Base-by-base conservation (phyloP, 2,113 vertebrate species). In the Eptatretus burgeri region DNA sequence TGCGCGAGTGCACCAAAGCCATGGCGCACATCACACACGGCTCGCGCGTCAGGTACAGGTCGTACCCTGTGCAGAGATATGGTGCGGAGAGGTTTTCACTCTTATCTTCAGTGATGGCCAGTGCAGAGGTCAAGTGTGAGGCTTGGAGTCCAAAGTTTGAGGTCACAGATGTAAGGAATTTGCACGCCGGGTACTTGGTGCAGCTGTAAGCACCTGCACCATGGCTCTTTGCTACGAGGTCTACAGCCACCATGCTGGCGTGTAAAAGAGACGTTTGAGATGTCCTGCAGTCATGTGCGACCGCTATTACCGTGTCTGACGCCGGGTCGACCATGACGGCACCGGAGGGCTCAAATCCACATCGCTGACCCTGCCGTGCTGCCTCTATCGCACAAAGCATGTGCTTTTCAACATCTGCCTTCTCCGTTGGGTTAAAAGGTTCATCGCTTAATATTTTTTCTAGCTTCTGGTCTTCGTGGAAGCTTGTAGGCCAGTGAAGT, bases 1-100 rank as follows among this genome's bases (percentile, higher is more conserved):
- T 77, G 20, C 84, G 74, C 1, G 85, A 81, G 65, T 91, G 84
- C 2, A 88, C 76, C 51, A 91, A 69, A 1, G 82, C 81, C 83
- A 88, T 91, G 64, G 83, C 77, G 0, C 85, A 91, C 82, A 91
- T 82, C 1, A 76, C 66, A 0, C 84, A 91, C 0, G 85, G 85
- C 64, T 91, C 85, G 0, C 78, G 69, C 13, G 83, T 86, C 20
- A 91, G 66, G 1, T 83, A 88, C 9, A 89, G 70, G 67, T 91
- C 82, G 1, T 78, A 85, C 1, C 83, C 80, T 0, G 78, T 85
- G 70, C 85, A 91, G 20, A 91, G 79, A 51, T 88, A 91, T 0
- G 81, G 78, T 20, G 12, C 56, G 3, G 27, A 41, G 27, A 41
- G 27, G 7, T 41, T 41, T 41, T 41, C 27, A 41, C 27, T 7